A percentile compares a stretch with the other conserved stretches of the same genome.
These are phyloP conservation scores for Ptilorrhoa leucosticta DNA, from an alignment of 2,113 vertebrate genomes.

Conservation along the genomic window DNA sequence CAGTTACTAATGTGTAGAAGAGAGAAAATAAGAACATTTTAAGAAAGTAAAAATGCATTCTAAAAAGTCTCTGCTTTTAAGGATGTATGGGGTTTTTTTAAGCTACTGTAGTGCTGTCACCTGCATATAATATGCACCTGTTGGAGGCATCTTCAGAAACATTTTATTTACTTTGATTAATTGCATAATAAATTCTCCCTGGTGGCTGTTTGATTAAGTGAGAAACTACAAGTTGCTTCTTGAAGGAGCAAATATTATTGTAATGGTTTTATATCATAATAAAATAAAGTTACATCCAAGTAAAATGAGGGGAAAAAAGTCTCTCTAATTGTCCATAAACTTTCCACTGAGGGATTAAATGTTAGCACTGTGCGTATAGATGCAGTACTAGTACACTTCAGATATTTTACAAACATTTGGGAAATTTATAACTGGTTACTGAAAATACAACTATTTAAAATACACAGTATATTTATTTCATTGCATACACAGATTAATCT, in stretches of 20 bases:
- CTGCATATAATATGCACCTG: background rate
- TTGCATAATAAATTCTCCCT: background rate
- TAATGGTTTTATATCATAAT: background rate
- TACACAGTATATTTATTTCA: background rate
- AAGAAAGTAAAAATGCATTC: background rate
- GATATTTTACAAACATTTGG: background rate
- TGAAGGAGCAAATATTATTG: background rate
- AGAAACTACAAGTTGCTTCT: background rate
- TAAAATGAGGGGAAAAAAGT: background rate
- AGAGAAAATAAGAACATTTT: background rate
- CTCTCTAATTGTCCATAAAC: background rate
- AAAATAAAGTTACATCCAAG: background rate
- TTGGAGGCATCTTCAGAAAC: background rate
- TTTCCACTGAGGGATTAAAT: background rate
- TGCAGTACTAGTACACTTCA: background rate
- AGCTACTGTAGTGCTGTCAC: background rate
- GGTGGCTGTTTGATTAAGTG: background rate
- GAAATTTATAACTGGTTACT: background rate
- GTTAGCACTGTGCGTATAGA: background rate
- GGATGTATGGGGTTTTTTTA: background rate
- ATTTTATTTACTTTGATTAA: background rate
- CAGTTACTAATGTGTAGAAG: background rate
- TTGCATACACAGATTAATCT: background rate
- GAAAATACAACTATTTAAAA: background rate
- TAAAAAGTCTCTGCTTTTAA: background rate